Evolutionary conservation across 2,797 vertebrate species (phyloP).

Genomic region (Halcyon leucocephala): DNA sequence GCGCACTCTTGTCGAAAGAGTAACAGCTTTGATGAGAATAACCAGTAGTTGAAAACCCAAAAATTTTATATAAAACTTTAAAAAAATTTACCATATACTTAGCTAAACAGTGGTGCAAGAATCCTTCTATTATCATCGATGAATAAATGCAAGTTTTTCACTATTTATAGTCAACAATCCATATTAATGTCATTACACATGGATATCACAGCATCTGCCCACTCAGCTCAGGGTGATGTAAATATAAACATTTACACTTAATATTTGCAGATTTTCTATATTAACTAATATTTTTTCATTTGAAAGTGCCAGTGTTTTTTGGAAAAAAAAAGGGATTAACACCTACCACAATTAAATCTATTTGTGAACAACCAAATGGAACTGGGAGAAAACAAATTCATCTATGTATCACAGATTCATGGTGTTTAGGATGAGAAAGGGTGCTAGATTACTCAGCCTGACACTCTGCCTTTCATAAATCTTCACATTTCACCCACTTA

Average conservation of each 20-base stretch:
- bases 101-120: background rate
- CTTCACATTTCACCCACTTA: background rate
- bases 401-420: background rate
- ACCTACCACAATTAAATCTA: constrained; percentile 1
- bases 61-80: background rate
- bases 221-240: background rate
- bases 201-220: background rate
- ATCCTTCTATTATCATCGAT: background rate
- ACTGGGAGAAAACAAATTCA: background rate
- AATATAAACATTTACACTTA: constrained; percentile 30
- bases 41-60: rapidly evolving
- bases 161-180: background rate
- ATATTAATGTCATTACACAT: background rate
- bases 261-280: background rate
- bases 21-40: rapidly evolving
- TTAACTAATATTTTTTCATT: background rate
- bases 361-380: constrained; percentile 26
- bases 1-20: rapidly evolving
- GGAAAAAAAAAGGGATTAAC: background rate
- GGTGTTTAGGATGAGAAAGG: background rate
- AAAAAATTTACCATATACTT: rapidly evolving
- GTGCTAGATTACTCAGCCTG: background rate
- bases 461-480: background rate
- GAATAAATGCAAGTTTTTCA: background rate
- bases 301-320: background rate